Evolutionary conservation across 2,888 invertebrate genomes (phyloP), one percentile per base, ranked within the genome.

Genomic region (Lithosia quadra): DNA sequence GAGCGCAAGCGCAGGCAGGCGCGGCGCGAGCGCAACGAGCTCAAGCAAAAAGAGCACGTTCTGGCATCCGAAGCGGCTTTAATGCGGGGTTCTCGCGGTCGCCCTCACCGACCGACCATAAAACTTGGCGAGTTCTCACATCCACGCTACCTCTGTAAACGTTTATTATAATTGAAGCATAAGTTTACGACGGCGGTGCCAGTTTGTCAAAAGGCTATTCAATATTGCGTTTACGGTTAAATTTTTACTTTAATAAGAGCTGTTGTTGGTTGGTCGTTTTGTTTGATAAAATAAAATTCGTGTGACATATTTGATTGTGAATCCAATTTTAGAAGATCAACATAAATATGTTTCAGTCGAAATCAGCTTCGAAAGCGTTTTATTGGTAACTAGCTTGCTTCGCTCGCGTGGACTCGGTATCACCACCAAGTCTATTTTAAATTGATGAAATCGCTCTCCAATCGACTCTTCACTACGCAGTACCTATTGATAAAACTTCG

Each of bases 91-190:
- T 87, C 88, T 85, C 89, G 86, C 87, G 84, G 78, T 79, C 82
- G 82, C 72, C 74, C 74, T 74, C 78, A 72, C 77, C 79, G 74
- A 58, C 73, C 80, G 83, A 75, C 86, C 88, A 90, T 93, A 92
- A 92, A 93, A 91, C 89, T 87, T 84, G 71, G 86, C 86, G 84
- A 91, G 85, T 88, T 91, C 91, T 88, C 92, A 92, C 91, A 91
- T 90, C 85, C 86, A 87, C 90, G 84, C 86, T 76, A 86, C 85
- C 88, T 87, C 88, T 86, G 88, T 91, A 88, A 91, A 91, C 89
- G 89, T 91, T 92, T 92, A 92, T 91, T 91, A 92, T 93, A 93
- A 94, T 93, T 92, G 90, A 92, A 91, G 87, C 89, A 90, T 90
- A 91, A 86, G 87, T 91, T 92, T 92, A 92, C 87, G 91, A 91